These are phyloP conservation scores for Malacoctenus gilli DNA, from an alignment of 2,797 vertebrate genomes.

Conservation along the genomic window DNA sequence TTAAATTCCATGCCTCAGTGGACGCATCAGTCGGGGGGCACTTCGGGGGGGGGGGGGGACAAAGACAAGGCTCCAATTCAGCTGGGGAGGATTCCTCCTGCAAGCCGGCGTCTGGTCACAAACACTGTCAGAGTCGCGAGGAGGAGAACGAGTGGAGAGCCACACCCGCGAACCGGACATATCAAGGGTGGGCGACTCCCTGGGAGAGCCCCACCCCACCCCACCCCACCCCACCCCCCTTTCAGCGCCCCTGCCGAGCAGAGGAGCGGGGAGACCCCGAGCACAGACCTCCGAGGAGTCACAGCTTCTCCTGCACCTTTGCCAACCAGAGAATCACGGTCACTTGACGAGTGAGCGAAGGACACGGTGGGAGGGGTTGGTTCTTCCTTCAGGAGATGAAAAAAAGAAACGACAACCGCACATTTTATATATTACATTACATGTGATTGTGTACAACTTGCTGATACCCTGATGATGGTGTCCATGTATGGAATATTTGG, in stretches of 20 bases:
- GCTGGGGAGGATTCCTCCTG: constrained; percentile 37
- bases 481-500: constrained; percentile 82
- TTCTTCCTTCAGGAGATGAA: constrained; percentile 63
- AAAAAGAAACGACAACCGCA: constrained; percentile 65
- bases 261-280: constrained; percentile 61
- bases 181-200: constrained; percentile 54
- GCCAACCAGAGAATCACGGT: constrained; percentile 69
- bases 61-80: constrained; percentile 24
- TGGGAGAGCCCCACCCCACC: constrained; percentile 45
- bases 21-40: constrained; percentile 56
- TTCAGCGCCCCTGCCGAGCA: constrained; percentile 44
- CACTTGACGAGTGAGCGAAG: constrained; percentile 61
- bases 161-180: constrained; percentile 60
- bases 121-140: constrained; percentile 28
- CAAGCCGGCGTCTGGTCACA: constrained; percentile 26
- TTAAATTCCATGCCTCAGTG: constrained; percentile 67
- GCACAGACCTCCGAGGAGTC: constrained; percentile 72
- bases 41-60: neutral
- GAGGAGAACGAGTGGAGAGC: constrained; percentile 37
- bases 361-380: constrained; percentile 64
- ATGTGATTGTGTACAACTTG: constrained; percentile 82
- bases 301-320: constrained; percentile 67
- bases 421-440: constrained; percentile 83
- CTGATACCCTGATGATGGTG: constrained; percentile 80
- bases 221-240: no score